A percentile compares a stretch with the other conserved stretches of the same genome.
Evolutionary conservation across 2,888 invertebrate species (phyloP).

Genomic region (Eilema depressum): DNA sequence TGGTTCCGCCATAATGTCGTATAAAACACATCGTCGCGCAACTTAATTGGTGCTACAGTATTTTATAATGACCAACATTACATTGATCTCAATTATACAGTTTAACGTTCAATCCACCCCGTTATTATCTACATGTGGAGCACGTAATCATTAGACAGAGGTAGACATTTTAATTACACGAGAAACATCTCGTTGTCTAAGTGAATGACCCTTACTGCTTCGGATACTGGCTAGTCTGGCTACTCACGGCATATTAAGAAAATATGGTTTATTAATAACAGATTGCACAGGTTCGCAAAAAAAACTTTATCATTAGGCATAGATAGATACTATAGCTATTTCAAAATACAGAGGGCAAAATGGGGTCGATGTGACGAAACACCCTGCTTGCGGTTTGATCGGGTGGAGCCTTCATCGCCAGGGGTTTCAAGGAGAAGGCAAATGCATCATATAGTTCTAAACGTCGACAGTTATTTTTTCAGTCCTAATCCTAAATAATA

Average conservation of each 20-base stretch:
- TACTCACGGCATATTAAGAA: background rate
- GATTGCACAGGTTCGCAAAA: background rate
- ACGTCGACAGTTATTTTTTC: too few species aligned
- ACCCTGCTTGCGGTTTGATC: too few species aligned
- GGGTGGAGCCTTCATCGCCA: too few species aligned
- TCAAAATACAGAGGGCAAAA: background rate
- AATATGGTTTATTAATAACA: background rate
- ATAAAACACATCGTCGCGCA: conserved; percentile 66
- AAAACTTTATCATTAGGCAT: background rate
- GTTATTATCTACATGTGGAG: conserved; percentile 35
- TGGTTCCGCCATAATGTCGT: background rate
- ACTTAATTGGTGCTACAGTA: conserved; percentile 74
- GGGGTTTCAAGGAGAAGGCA: too few species aligned
- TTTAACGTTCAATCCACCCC: conserved; percentile 54
- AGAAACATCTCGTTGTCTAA: conserved; percentile 18
- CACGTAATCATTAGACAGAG: conserved; percentile 35
- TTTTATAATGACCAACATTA: conserved; percentile 64
- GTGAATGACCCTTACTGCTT: conserved; percentile 2
- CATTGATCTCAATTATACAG: conserved; percentile 60
- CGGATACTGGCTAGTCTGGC: background rate
- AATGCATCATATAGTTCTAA: too few species aligned
- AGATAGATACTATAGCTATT: background rate
- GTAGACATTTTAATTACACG: conserved; percentile 31
- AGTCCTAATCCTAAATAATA: too few species aligned
- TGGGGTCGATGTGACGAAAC: too few species aligned